Evolutionary conservation across 53 echinoderm and acorn worm species (phyloP), one percentile per base, ranked within the genome.

Genomic region (Crossaster papposus): DNA sequence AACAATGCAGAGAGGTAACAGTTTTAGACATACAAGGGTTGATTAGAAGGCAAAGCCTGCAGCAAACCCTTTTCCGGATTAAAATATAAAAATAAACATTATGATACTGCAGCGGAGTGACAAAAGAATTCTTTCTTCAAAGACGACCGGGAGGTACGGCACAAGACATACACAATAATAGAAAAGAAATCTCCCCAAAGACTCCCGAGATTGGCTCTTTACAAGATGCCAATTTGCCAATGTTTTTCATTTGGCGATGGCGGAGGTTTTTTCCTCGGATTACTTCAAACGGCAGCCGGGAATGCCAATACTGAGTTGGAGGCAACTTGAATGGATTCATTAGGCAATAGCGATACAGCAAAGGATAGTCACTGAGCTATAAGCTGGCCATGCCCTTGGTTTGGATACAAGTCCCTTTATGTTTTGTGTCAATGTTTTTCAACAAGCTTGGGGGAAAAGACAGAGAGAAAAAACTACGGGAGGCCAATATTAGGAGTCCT

Each of bases 291-390:
- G 72, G 24, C 85, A 85, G 72, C 85, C 53, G 53, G 82, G 65
- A 64, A 33, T 64, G 65, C 44, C 28, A 0, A 44, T 50, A 82
- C 44, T 7, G 44, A 44, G 44, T 44, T 2, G 74, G 82, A n/a
- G n/a, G 22, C 11, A 82, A 65, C 70, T 85, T 85, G 74, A 72
- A 85, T 53, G 72, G 72, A 72, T 85, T 85, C 73, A 72, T 85
- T 85, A 85, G 37, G 62, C 68, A 68, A 82, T 34, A 65, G 82
- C 68, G 44, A 44, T 82, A 34, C 65, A n/a, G 65, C 70, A 64
- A 82, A 82, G 35, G 34, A n/a, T 82, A 82, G 82, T 65, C 44
- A 82, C 30, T 82, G 82, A 82, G 65, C n/a, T n/a, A n/a, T n/a
- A n/a, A n/a, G n/a, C 36, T 34, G 65, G 65, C 65, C 37, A 36